Conservation (phyloP, 1,140 invertebrate species). For the Tachypleus tridentatus region DNA sequence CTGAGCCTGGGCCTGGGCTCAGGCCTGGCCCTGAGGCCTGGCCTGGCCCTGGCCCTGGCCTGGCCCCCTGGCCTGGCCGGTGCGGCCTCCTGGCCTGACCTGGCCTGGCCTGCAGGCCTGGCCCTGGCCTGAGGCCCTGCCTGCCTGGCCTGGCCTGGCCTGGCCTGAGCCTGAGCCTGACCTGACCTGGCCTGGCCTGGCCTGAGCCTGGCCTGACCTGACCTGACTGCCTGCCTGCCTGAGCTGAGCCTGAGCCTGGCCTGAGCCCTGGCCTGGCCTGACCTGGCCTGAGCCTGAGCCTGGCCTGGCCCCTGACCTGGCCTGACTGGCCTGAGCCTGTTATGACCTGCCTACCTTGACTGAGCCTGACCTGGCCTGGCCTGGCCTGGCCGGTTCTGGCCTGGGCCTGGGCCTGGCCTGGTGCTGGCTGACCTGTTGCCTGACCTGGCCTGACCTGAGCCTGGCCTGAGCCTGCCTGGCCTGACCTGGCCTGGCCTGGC, state of each 20-base stretch:
- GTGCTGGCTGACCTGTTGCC: conserved; percentile 25
- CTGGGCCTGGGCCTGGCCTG: conserved; percentile 26
- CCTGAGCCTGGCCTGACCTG: conserved; percentile 25
- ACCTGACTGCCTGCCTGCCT: conserved; percentile 21
- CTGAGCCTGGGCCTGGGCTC: no score
- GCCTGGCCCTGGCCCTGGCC: no score
- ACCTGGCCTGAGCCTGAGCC: conserved; percentile 24
- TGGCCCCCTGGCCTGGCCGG: conserved; percentile 27
- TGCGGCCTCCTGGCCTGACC: conserved; percentile 23
- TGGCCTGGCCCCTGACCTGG: no score
- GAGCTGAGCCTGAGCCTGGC: conserved; percentile 21
- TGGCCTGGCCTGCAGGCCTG: no score
- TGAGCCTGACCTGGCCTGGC: conserved; percentile 24
- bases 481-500: conserved; percentile 19
- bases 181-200: conserved; percentile 22
- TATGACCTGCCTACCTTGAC: conserved; percentile 25
- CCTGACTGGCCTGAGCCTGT: conserved; percentile 23
- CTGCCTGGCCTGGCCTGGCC: conserved; percentile 25
- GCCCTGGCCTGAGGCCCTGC: conserved; percentile 17
- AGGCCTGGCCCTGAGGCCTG: no score
- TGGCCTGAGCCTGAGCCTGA: conserved; percentile 22
- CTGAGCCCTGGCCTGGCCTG: conserved; percentile 26
- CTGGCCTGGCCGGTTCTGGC: no score
- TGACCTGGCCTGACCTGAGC: conserved; percentile 25
- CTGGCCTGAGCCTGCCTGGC: no score